Conservation (phyloP, 1,140 invertebrate species). For the Whitmania pigra region DNA sequence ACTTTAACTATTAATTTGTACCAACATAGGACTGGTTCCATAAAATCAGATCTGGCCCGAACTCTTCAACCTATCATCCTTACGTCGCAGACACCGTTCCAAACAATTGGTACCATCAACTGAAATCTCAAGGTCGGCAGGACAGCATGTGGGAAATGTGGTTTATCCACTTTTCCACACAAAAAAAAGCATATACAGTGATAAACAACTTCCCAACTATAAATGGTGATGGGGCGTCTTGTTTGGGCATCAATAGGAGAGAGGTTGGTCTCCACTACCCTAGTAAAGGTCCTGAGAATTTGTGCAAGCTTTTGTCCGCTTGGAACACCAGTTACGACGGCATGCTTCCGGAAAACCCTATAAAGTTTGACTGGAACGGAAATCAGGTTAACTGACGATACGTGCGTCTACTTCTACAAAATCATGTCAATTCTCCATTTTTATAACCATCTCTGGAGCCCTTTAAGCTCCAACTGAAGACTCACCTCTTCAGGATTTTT, state of each 20-base stretch:
- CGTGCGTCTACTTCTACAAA: too few species aligned
- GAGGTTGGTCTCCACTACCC: not conserved
- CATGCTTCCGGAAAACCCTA: not conserved
- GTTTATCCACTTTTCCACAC: not conserved
- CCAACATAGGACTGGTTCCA: not conserved
- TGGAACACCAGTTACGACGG: not conserved
- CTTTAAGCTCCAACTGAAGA: too few species aligned
- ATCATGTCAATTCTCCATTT: too few species aligned
- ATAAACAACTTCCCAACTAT: not conserved
- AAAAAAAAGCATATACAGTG: not conserved
- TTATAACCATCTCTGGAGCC: too few species aligned
- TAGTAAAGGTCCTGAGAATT: not conserved
- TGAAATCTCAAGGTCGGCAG: not conserved
- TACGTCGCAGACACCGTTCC: not conserved
- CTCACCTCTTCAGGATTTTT: too few species aligned
- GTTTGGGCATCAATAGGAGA: not conserved
- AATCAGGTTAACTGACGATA: too few species aligned
- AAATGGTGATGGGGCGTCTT: not conserved
- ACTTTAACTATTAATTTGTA: not conserved
- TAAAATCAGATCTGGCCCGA: not conserved
- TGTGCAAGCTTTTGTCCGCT: not conserved
- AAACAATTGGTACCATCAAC: not conserved
- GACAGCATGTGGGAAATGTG: slow-evolving; percentile 3
- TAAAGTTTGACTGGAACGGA: slow-evolving; percentile 1
- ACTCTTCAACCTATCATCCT: not conserved